Conservation (phyloP, 2,888 invertebrate species). For the Pristionchus mayeri region DNA sequence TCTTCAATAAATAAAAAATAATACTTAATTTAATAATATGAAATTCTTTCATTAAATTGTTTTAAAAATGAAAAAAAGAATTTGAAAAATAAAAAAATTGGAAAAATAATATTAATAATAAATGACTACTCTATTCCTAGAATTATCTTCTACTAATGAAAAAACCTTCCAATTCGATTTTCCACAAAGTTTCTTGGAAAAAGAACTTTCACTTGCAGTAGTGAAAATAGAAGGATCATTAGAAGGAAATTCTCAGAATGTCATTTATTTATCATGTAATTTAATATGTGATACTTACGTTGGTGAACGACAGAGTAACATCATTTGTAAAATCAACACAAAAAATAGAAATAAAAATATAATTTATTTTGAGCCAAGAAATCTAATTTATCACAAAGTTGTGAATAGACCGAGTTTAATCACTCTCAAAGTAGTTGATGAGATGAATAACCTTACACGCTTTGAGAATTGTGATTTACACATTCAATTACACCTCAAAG, state of each 20-base stretch:
- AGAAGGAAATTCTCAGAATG: conserved; percentile 27
- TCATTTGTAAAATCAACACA: conserved; percentile 46
- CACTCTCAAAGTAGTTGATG: conserved; percentile 19
- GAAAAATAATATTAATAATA: conserved; percentile 36
- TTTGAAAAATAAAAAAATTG: neutral
- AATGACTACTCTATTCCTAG: conserved; percentile 51
- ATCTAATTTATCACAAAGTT: conserved; percentile 47
- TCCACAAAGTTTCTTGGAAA: conserved; percentile 22
- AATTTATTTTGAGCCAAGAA: conserved; percentile 47
- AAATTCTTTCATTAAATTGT: neutral
- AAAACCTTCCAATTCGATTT: conserved; percentile 52
- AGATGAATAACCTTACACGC: conserved; percentile 45
- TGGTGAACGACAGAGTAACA: conserved; percentile 43
- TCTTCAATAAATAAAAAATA: conserved; percentile 32
- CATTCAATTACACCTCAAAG: conserved; percentile 6
- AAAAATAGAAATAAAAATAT: neutral
- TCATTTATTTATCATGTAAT: conserved; percentile 44
- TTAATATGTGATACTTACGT: conserved; percentile 45
- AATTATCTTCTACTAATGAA: conserved; percentile 50
- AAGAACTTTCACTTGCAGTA: conserved; percentile 49
- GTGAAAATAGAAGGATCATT: conserved; percentile 52
- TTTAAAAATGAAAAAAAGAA: too few relatives aligned
- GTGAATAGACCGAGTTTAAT: neutral
- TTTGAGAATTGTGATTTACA: conserved; percentile 51
- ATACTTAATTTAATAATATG: conserved; percentile 49